These are phyloP conservation scores for Zaprionus taronus DNA, from an alignment of 1,140 invertebrate species.

Conservation along the genomic window DNA sequence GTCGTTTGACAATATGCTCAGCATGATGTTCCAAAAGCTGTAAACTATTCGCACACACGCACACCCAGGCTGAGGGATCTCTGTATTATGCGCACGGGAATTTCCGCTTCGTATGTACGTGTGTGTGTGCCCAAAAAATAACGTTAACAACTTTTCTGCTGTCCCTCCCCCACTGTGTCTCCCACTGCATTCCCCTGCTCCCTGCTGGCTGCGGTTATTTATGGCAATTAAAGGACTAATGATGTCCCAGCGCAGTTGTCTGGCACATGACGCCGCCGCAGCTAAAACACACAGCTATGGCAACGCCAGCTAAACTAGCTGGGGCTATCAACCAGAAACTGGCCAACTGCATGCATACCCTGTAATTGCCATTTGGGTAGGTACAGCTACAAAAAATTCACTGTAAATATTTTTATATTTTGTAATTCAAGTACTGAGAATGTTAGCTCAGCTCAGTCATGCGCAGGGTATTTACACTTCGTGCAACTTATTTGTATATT, in stretches of 20 bases:
- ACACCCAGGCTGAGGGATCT: slow-evolving; percentile 24
- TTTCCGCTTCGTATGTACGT: slow-evolving; percentile 44
- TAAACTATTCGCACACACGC: slow-evolving; percentile 51
- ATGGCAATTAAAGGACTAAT: slow-evolving; percentile 83
- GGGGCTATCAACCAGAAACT: slow-evolving; percentile 1
- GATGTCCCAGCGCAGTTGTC: slow-evolving; percentile 73
- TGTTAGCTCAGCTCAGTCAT: neutral
- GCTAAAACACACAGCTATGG: slow-evolving; percentile 23
- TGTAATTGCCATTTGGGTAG: neutral
- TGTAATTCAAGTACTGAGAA: too few relatives aligned
- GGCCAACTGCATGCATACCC: neutral
- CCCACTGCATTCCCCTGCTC: neutral
- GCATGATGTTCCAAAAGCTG: slow-evolving; percentile 69
- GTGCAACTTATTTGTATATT: neutral
- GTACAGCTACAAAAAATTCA: neutral
- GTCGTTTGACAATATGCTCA: slow-evolving; percentile 71
- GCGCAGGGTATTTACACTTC: neutral
- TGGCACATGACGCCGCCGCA: slow-evolving; percentile 51
- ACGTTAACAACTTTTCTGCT: slow-evolving; percentile 77
- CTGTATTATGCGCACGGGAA: slow-evolving; percentile 71
- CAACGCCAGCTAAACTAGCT: slow-evolving; percentile 39
- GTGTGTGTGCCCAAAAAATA: slow-evolving; percentile 62
- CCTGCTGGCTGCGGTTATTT: slow-evolving; percentile 67
- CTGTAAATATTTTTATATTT: neutral
- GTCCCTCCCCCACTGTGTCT: slow-evolving; percentile 19